Evolutionary conservation across 2,113 vertebrate species (phyloP), one percentile per base, ranked within the genome.

Genomic region (Aptenodytes patagonicus): DNA sequence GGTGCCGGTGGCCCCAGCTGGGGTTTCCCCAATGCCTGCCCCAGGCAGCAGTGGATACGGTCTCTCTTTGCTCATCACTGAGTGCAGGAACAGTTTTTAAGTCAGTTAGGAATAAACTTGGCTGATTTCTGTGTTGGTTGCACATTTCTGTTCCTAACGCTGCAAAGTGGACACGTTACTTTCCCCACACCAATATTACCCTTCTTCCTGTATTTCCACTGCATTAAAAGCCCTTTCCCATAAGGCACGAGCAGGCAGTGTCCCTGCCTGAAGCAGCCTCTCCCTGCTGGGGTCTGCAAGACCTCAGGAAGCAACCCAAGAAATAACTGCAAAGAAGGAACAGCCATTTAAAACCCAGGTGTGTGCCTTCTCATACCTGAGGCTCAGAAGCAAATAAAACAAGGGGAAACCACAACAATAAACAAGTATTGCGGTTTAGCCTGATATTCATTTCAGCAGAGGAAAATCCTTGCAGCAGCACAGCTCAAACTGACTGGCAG

Each of bases 11-110:
- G 28, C 24, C 79, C 46, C 51, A 17, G 18, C 11, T n/a, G 72
- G 40, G 12, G 3, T 8, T 42, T 24, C 13, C 57, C 26, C 58
- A 18, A 5, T 11, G 52, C 52, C 51, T 46, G 38, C 7, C 61
- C 47, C 36, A 10, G 15, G 13, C n/a, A 28, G 61, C 46, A 44
- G 40, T 42, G 52, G 7, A 40, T 9, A 18, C 0, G 0, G 13
- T 13, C 14, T 28, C 58, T 11, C 44, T 58, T 16, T 8, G 29
- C 54, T 70, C 57, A 31, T 34, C 2, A 0, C 29, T 5, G 22
- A 52, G 21, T 10, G 7, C n/a, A 66, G 34, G 18, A 65, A 34
- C 2, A 32, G 46, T 14, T 61, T 89, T 44, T 13, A 57, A 44
- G 24, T 32, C 65, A 28, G 5, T 18, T 62, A 29, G 42, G 77